Percentiles rank a stretch among this genome's conserved stretches.
phyloP scores from a whole-genome alignment of 2,113 vertebrate species.

The Platichthys flesus region DNA sequence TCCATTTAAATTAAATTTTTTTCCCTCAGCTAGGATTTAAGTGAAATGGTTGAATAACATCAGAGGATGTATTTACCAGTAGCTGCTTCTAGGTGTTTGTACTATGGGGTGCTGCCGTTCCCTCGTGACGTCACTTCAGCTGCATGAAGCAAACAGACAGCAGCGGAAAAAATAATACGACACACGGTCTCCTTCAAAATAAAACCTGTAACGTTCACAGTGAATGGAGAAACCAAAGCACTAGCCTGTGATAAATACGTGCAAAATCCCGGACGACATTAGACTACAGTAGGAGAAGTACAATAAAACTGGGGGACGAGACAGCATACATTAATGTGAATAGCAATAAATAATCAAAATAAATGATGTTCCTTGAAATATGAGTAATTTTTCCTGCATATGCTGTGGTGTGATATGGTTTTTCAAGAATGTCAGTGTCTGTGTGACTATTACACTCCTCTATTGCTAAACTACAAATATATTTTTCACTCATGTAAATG shows the following conservation, averaged over 20 bases:
- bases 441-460: too few relatives aligned
- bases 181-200: constrained; percentile 38
- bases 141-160: constrained; percentile 7
- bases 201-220: background rate
- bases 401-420: background rate
- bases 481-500: background rate
- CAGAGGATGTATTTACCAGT: background rate
- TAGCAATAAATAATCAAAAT: too few relatives aligned
- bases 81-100: background rate
- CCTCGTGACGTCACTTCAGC: constrained; percentile 59
- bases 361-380: too few relatives aligned
- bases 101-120: constrained; percentile 5
- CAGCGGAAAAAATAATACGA: background rate
- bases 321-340: too few relatives aligned
- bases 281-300: background rate
- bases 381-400: background rate
- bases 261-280: background rate
- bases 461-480: background rate
- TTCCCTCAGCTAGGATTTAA: background rate
- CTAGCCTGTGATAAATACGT: too few relatives aligned
- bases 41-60: background rate
- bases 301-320: too few relatives aligned
- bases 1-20: background rate
- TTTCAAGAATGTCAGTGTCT: too few relatives aligned
- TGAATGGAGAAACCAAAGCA: background rate